Evolutionary conservation across 2,888 invertebrate species (phyloP).

Genomic region (Euproctis similis): DNA sequence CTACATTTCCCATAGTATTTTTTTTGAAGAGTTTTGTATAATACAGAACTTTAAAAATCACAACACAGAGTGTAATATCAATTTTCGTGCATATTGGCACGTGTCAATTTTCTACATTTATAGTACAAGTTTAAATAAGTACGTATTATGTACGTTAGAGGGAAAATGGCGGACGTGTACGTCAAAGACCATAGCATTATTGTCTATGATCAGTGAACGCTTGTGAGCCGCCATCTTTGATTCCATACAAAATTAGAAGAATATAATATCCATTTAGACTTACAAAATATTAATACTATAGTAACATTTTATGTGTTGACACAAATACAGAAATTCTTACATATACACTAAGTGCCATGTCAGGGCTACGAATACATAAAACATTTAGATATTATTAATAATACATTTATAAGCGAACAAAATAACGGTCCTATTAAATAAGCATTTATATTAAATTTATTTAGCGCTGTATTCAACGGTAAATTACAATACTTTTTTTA

Average conservation of each 20-base stretch:
- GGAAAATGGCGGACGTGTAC: slow-evolving; percentile 9
- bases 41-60: slow-evolving; percentile 76
- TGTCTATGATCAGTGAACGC: too few species aligned
- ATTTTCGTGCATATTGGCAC: slow-evolving; percentile 71
- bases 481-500: slow-evolving; percentile 24
- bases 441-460: slow-evolving; percentile 18
- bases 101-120: slow-evolving; percentile 55
- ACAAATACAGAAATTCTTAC: slow-evolving; percentile 56
- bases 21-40: slow-evolving; percentile 65
- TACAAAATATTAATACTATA: slow-evolving; percentile 67
- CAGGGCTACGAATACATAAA: slow-evolving; percentile 29
- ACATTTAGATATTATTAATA: slow-evolving; percentile 17
- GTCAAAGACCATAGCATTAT: too few species aligned
- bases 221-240: slow-evolving; percentile 33
- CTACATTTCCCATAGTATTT: slow-evolving; percentile 63
- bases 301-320: slow-evolving; percentile 56
- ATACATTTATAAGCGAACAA: slow-evolving; percentile 25
- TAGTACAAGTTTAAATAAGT: slow-evolving; percentile 44
- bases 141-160: slow-evolving; percentile 44
- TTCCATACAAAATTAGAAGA: slow-evolving; percentile 74
- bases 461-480: slow-evolving; percentile 31
- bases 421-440: slow-evolving; percentile 20
- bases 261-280: slow-evolving; percentile 74
- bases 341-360: slow-evolving; percentile 47
- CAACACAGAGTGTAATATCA: slow-evolving; percentile 77